A percentile compares a stretch with the other conserved stretches of the same genome.
Evolutionary conservation across 2,113 vertebrate genomes (phyloP).

Genomic region (Pristiophorus japonicus): DNA sequence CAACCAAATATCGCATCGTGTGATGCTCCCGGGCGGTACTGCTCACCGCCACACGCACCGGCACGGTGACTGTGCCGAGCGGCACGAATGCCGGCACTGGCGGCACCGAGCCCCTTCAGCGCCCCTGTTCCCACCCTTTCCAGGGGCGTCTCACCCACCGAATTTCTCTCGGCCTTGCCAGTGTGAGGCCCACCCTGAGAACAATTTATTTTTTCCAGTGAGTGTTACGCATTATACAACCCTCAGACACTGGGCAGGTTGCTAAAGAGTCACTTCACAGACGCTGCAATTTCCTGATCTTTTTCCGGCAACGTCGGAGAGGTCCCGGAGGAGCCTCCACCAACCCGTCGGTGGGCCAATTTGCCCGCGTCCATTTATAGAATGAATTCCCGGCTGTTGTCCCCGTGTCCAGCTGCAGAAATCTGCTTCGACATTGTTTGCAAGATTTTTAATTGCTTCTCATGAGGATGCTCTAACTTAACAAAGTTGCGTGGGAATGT

Average conservation of each 20-base stretch:
- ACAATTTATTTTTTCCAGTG: background rate
- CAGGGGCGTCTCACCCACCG: no score
- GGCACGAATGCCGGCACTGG: no score
- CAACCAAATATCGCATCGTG: no score
- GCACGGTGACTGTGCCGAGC: no score
- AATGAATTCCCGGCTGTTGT: background rate
- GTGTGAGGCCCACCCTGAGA: background rate
- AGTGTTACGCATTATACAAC: background rate
- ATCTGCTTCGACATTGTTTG: background rate
- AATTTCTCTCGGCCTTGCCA: no score
- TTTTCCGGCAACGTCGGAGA: background rate
- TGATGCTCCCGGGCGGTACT: no score
- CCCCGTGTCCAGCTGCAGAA: background rate
- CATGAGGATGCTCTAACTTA: background rate
- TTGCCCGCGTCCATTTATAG: background rate
- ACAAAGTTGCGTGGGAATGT: background rate
- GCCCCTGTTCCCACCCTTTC: no score
- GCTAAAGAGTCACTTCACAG: background rate
- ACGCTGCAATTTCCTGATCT: background rate
- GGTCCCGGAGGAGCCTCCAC: no score
- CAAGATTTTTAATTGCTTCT: background rate
- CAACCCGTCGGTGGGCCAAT: no score
- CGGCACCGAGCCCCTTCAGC: no score
- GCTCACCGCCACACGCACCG: no score
- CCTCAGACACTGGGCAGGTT: background rate